A percentile compares a stretch with the other conserved stretches of the same genome.
Conservation (phyloP, 1,140 invertebrate genomes). For the Tetramorium simillimum region DNA sequence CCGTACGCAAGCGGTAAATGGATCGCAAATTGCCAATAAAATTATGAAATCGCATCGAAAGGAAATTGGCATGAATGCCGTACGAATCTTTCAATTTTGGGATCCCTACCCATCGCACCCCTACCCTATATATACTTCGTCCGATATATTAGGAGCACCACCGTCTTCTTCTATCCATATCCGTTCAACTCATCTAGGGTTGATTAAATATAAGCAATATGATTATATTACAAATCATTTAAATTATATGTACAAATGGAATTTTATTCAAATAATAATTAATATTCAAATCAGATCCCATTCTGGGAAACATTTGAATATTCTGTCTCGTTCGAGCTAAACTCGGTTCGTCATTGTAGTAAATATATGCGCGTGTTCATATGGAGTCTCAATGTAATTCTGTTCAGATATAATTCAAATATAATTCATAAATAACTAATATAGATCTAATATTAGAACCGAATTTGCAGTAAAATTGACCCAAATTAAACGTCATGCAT, state of each 20-base stretch:
- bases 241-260: neutral
- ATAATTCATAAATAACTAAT: constrained; percentile 27
- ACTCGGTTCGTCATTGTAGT: neutral
- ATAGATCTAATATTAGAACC: neutral
- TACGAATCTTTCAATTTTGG: constrained; percentile 82
- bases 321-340: neutral
- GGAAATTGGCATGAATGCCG: constrained; percentile 83
- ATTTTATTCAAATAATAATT: neutral
- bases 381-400: neutral
- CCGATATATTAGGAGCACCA: constrained; percentile 47
- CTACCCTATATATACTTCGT: constrained; percentile 40
- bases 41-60: constrained; percentile 81
- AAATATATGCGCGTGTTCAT: neutral
- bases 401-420: constrained; percentile 28
- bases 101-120: constrained; percentile 68
- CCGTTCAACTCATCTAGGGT: neutral
- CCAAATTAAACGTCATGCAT: constrained; percentile 7
- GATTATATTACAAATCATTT: neutral
- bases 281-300: neutral
- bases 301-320: neutral
- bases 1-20: constrained; percentile 70
- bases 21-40: constrained; percentile 83
- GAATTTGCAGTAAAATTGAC: constrained; percentile 18
- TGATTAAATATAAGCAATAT: neutral
- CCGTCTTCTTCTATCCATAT: constrained; percentile 60